Percentiles rank a stretch among this genome's conserved stretches.
Conservation (phyloP, 2,888 invertebrate species). For the Gastracanthus pulcherrimus region DNA sequence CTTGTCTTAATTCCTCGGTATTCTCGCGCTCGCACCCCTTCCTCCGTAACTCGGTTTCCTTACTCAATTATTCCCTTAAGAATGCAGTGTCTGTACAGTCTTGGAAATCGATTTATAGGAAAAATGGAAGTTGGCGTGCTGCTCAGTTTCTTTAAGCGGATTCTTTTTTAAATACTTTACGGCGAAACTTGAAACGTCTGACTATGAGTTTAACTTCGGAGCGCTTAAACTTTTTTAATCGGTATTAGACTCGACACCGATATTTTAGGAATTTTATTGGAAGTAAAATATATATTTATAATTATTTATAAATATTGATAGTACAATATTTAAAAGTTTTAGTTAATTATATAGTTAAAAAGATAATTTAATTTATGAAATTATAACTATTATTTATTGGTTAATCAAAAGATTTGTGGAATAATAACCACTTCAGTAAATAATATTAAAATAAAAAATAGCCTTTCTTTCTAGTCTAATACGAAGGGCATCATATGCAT, state of each 20-base stretch:
- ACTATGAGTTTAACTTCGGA: background rate
- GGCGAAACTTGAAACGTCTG: background rate
- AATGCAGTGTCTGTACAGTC: slow-evolving; percentile 47
- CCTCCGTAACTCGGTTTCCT: slow-evolving; percentile 39
- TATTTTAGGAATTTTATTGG: no score
- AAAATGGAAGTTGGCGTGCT: background rate
- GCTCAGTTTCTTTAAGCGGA: slow-evolving; percentile 20
- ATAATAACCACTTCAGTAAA: no score
- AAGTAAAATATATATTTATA: no score
- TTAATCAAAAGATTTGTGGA: no score
- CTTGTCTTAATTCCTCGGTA: slow-evolving; percentile 60
- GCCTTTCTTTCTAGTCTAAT: no score
- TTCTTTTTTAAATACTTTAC: slow-evolving; percentile 32
- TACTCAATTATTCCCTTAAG: slow-evolving; percentile 55
- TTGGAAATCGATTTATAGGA: slow-evolving; percentile 48
- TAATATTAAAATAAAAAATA: no score
- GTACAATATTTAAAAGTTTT: no score
- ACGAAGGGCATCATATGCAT: no score
- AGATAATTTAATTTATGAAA: no score
- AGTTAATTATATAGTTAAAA: no score
- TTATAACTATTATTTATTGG: no score
- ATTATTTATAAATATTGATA: no score
- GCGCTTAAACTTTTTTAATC: background rate
- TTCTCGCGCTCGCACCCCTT: slow-evolving; percentile 29
- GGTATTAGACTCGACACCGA: background rate